phyloP scores from a whole-genome alignment of 2,797 vertebrate genomes.

The Sebastes vulpes region DNA sequence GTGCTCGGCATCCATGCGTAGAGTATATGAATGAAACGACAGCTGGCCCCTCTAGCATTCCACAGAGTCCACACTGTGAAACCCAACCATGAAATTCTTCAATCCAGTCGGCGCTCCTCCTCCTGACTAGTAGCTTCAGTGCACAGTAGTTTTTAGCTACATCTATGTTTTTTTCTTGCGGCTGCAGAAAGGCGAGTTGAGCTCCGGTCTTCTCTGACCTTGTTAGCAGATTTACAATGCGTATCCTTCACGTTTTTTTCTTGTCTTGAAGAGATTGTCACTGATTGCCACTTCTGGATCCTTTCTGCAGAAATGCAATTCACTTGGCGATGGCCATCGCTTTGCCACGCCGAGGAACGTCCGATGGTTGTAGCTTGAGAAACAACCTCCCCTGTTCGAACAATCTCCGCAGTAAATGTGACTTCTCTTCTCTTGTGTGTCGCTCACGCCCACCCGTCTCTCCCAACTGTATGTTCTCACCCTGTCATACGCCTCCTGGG shows the following conservation, averaged over 20 bases:
- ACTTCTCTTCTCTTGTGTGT: slow-evolving; percentile 17
- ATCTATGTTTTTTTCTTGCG: not conserved
- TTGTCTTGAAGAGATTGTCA: not conserved
- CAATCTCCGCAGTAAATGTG: slow-evolving; percentile 6
- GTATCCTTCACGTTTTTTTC: not conserved
- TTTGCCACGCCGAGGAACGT: not conserved
- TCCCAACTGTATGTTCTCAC: slow-evolving; percentile 43
- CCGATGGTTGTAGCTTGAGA: slow-evolving; percentile 3
- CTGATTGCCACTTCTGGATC: not conserved
- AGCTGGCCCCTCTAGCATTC: slow-evolving; percentile 45
- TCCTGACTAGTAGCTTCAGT: slow-evolving; percentile 7
- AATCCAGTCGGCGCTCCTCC: not conserved
- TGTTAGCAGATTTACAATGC: not conserved
- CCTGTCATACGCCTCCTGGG: slow-evolving; percentile 15
- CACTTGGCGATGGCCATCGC: not conserved
- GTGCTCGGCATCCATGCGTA: not conserved
- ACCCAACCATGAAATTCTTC: slow-evolving; percentile 29
- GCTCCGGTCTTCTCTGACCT: slow-evolving; percentile 11
- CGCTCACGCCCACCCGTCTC: slow-evolving; percentile 20
- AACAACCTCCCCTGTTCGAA: slow-evolving; percentile 6
- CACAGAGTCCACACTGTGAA: slow-evolving; percentile 37
- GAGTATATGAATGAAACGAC: slow-evolving; percentile 37
- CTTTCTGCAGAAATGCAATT: slow-evolving; percentile 5
- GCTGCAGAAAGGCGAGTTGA: not conserved
- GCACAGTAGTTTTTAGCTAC: not conserved